Evolutionary conservation across 2,888 invertebrate species (phyloP), one percentile per base, ranked within the genome.

Genomic region (Allolobophora icterica): DNA sequence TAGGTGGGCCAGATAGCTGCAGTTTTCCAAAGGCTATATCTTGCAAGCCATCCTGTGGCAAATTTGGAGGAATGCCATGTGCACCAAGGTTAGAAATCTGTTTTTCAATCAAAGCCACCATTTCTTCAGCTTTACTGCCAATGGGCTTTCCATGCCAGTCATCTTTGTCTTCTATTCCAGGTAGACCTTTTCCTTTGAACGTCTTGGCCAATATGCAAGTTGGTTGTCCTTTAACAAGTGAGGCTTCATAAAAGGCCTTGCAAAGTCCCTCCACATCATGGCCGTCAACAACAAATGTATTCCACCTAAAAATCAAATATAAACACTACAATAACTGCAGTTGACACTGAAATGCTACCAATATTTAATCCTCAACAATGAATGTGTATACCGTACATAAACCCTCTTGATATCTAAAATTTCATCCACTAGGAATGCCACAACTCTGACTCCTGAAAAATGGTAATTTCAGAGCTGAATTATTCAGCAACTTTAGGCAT

Each of bases 121-220:
- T 96, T 93, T 96, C 97, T 0, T 97, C 97, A 0, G 97, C 97
- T 92, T 98, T 97, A 90, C 96, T 97, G 0, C 98, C 99, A 92
- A 99, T 96, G 0, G 99, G 97, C 95, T 99, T 99, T 90, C 99
- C 99, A 95, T 99, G 99, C 99, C 99, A 99, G 96, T 98, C 98
- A 91, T 98, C 98, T 93, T 96, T 94, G 95, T 99, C 98, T 95
- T 99, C 99, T 94, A 99, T 98, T 91, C 97, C 97, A 87, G 97
- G 40, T 52, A 92, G 90, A 11, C 91, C 91, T 95, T 96, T 97
- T 38, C 99, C 99, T 96, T 99, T 99, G 96, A 96, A 98, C 0
- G 99, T 99, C 96, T 99, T 99, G 90, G 98, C 98, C 92, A 99
- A 96, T 91, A 99, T 96, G 58, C 98, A 99, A 30, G 99, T 98